Conservation (phyloP, 2,113 vertebrate genomes). For the Tupaia chinensis region DNA sequence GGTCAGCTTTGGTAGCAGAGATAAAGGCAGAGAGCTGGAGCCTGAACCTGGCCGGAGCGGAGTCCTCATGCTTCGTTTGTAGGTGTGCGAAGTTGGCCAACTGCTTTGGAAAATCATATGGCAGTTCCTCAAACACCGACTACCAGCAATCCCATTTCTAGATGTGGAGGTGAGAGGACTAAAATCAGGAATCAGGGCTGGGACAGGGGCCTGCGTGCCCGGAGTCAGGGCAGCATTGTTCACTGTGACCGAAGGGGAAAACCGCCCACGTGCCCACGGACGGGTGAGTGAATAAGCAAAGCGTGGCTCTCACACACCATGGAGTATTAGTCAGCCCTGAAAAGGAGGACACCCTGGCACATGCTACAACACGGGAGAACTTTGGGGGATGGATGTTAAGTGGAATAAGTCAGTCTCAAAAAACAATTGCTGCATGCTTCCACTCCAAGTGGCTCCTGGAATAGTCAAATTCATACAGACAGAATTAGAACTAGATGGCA, state of each 20-base stretch:
- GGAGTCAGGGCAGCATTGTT: neutral
- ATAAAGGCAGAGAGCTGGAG: too few relatives aligned
- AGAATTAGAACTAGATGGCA: neutral
- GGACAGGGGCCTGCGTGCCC: neutral
- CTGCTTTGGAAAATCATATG: neutral
- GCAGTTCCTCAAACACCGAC: neutral
- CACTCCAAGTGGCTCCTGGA: neutral
- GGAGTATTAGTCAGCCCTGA: neutral
- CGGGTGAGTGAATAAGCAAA: neutral
- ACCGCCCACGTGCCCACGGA: neutral
- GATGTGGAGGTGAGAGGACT: too few relatives aligned
- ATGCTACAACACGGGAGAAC: neutral
- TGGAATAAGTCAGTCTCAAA: neutral
- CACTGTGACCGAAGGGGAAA: neutral
- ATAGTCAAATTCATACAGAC: neutral
- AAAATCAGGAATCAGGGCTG: too few relatives aligned
- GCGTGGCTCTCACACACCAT: too few relatives aligned
- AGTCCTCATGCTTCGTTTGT: neutral
- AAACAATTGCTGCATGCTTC: neutral
- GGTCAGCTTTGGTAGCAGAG: too few relatives aligned
- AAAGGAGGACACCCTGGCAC: neutral
- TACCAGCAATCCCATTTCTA: neutral
- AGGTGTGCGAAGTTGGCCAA: neutral
- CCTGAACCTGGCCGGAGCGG: too few relatives aligned
- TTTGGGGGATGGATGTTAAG: neutral